Percentiles rank a stretch among this genome's conserved stretches.
Evolutionary conservation across 2,888 invertebrate genomes (phyloP).

Genomic region (Tortrix viridana): DNA sequence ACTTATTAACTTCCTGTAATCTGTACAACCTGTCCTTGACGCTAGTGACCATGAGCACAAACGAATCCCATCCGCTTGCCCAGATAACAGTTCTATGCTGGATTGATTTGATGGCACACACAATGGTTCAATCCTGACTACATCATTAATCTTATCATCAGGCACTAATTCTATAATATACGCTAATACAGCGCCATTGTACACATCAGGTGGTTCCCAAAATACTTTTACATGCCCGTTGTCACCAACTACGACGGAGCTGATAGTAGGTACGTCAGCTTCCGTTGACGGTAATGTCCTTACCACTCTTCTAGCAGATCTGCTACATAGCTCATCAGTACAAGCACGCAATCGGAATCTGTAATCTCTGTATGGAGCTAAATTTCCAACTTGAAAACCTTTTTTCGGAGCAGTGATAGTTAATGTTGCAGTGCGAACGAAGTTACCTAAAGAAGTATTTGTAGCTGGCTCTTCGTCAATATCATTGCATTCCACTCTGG

Average conservation of each 20-base stretch:
- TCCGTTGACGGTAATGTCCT: conserved; percentile 58
- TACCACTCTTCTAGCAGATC: conserved; percentile 62
- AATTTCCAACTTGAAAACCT: conserved; percentile 57
- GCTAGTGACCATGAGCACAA: conserved; percentile 57
- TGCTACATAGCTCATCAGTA: conserved; percentile 58
- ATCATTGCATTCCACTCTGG: conserved; percentile 53
- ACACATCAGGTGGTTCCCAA: conserved; percentile 65
- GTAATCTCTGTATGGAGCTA: conserved; percentile 74
- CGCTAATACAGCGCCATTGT: conserved; percentile 70
- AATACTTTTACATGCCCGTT: conserved; percentile 55
- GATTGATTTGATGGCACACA: conserved; percentile 56
- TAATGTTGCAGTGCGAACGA: conserved; percentile 58
- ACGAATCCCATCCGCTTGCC: conserved; percentile 50
- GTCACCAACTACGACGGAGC: conserved; percentile 46
- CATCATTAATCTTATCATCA: conserved; percentile 47
- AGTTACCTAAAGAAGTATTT: conserved; percentile 56
- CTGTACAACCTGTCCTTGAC: conserved; percentile 51
- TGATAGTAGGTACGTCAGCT: conserved; percentile 61
- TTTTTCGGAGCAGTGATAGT: conserved; percentile 55
- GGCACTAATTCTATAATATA: conserved; percentile 68
- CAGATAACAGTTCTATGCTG: conserved; percentile 46
- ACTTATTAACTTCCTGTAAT: conserved; percentile 13
- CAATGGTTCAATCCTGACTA: conserved; percentile 57
- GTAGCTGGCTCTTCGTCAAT: conserved; percentile 49
- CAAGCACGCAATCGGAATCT: conserved; percentile 70